These are phyloP conservation scores for Dromaius novaehollandiae DNA, from an alignment of 2,113 vertebrate genomes.

Conservation along the genomic window DNA sequence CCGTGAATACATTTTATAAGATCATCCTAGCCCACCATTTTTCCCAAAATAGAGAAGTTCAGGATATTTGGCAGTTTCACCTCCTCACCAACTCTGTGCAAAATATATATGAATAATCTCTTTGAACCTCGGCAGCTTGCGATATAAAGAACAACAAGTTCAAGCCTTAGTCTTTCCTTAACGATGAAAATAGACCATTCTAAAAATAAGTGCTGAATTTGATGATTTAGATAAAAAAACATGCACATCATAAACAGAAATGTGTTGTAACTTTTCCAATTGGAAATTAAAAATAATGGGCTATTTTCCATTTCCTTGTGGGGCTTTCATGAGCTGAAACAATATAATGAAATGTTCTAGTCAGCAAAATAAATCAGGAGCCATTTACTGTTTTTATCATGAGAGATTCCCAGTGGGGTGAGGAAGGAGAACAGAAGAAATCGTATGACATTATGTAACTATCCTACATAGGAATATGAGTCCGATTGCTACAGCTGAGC, in stretches of 20 bases:
- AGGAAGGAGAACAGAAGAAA: slow-evolving; percentile 47
- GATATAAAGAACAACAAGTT: slow-evolving; percentile 51
- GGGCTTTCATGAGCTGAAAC: slow-evolving; percentile 58
- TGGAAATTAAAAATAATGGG: slow-evolving; percentile 72
- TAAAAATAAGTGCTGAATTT: slow-evolving; percentile 68
- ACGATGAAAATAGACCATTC: slow-evolving; percentile 45
- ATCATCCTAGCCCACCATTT: slow-evolving; percentile 59
- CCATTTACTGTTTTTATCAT: slow-evolving; percentile 66
- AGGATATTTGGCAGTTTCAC: slow-evolving; percentile 58
- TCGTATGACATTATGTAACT: not conserved
- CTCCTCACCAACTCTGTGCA: slow-evolving; percentile 49
- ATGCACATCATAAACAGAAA: slow-evolving; percentile 58
- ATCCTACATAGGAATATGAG: not conserved
- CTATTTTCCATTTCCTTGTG: slow-evolving; percentile 68
- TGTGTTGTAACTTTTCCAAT: slow-evolving; percentile 57
- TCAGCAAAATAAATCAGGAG: slow-evolving; percentile 70
- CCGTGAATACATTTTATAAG: slow-evolving; percentile 48
- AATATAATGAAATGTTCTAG: slow-evolving; percentile 69
- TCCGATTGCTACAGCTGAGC: not conserved
- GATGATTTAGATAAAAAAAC: slow-evolving; percentile 43
- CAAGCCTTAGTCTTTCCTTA: slow-evolving; percentile 57
- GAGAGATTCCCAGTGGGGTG: slow-evolving; percentile 47
- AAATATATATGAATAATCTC: slow-evolving; percentile 59
- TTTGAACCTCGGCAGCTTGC: slow-evolving; percentile 58
- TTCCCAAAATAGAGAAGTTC: slow-evolving; percentile 65